phyloP scores from a whole-genome alignment of 1,140 invertebrate species.

The Centruroides sculpturatus region DNA sequence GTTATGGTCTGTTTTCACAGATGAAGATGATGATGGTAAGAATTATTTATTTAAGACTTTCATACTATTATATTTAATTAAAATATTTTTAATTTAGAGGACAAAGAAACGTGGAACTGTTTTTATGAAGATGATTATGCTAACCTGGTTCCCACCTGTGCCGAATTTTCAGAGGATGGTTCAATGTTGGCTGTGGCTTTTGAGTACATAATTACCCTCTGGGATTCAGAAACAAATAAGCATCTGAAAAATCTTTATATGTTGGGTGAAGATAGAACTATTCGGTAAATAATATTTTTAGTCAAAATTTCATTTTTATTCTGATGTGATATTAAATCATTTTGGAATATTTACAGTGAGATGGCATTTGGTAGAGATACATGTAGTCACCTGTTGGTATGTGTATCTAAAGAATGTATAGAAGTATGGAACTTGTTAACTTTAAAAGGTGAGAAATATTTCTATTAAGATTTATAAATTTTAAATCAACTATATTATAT shows the following conservation, averaged over 20 bases:
- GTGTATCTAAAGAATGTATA: conserved; percentile 38
- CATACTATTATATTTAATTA: too few species aligned
- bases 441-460: conserved; percentile 22
- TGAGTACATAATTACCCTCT: conserved; percentile 50
- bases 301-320: too few species aligned
- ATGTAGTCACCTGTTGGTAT: conserved; percentile 46
- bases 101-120: conserved; percentile 44
- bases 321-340: too few species aligned
- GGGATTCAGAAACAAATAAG: conserved; percentile 33
- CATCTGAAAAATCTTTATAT: conserved; percentile 17
- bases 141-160: conserved; percentile 36
- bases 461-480: too few species aligned
- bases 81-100: background rate
- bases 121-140: conserved; percentile 46
- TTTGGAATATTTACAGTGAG: conserved; percentile 28
- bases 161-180: conserved; percentile 56
- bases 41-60: background rate
- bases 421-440: conserved; percentile 57
- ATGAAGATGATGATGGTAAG: conserved; percentile 20
- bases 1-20: conserved; percentile 46
- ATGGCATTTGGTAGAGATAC: conserved; percentile 48
- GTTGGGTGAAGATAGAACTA: background rate
- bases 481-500: too few species aligned
- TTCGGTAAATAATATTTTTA: background rate
- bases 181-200: conserved; percentile 57